Evolutionary conservation across 2,113 vertebrate species (phyloP).

Genomic region (Corydoras maculifer): DNA sequence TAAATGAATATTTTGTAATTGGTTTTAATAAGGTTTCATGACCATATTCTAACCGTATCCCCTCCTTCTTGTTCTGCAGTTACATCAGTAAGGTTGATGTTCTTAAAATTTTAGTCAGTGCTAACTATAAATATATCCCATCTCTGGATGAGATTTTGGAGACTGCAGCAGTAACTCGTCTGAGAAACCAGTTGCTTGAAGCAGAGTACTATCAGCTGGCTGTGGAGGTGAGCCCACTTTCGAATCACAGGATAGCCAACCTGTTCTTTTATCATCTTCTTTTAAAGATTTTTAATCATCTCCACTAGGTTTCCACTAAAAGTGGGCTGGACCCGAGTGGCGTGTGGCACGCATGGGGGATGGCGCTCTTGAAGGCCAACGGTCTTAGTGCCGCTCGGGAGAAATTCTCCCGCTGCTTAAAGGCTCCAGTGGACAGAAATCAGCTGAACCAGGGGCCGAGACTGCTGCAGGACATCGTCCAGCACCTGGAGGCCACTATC

Average conservation of each 20-base stretch:
- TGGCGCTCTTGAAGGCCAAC: conserved; percentile 88
- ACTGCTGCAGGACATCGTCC: conserved; percentile 78
- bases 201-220: conserved; percentile 90
- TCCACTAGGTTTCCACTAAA: conserved; percentile 87
- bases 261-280: neutral
- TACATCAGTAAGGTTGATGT: conserved; percentile 97
- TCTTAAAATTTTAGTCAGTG: conserved; percentile 84
- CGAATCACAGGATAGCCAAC: neutral
- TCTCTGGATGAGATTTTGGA: conserved; percentile 91
- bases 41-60: no score
- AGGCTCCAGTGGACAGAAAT: conserved; percentile 83
- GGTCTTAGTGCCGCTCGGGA: conserved; percentile 79
- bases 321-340: conserved; percentile 84
- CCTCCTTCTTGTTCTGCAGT: conserved; percentile 52
- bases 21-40: no score
- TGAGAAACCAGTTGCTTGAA: conserved; percentile 89
- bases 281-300: no score
- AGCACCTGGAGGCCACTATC: conserved; percentile 52
- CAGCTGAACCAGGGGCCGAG: conserved; percentile 77
- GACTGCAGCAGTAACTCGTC: conserved; percentile 77
- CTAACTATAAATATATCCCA: conserved; percentile 86
- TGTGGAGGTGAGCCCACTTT: conserved; percentile 75
- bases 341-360: conserved; percentile 95
- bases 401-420: conserved; percentile 86
- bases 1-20: no score